Evolutionary conservation across 2,888 invertebrate species (phyloP), one percentile per base, ranked within the genome.

Genomic region (Liopterus haemorrhoidalis): DNA sequence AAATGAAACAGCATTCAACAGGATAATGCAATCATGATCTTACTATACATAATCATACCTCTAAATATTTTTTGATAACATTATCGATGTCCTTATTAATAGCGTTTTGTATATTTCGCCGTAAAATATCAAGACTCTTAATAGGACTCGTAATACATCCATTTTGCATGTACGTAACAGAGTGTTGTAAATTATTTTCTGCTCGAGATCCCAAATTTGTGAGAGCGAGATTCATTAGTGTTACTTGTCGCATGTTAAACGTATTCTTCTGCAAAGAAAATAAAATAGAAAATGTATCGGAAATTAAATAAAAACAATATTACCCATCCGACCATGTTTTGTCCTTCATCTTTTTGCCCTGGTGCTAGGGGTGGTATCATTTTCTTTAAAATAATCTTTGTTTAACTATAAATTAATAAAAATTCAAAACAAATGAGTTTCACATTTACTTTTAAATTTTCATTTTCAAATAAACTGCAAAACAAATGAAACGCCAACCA

Each of bases 41-140:
- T 21, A 38, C 16, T 21, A 42, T 22, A 50, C 11, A 41, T 31
- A 20, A 12, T 3, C 64, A 57, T 62, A 84, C 85, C 67, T 85
- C 82, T 48, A 86, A 69, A 67, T 87, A 87, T 60, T 82, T 83
- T 57, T 81, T 81, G 48, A 88, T 78, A 37, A 87, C 78, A 64
- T 76, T 75, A 67, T 85, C 81, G 57, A 87, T 82, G 59, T 87
- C 87, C 60, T 81, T 79, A 56, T 86, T 86, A 25, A 87, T 83
- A 35, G 78, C 78, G 49, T 78, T 78, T 67, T 87, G 88, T 59
- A 88, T 70, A 54, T 84, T 85, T 64, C 82, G 82, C 36, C 87
- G 66, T 31, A 87, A 64, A 58, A 86, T 72, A 60, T 87, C 86
- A 49, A 87, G 64, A 1, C 85, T 85, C 62, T 83, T 82, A 36